Conservation (phyloP, 2,888 invertebrate species). For the Tetrapedia diversipes region DNA sequence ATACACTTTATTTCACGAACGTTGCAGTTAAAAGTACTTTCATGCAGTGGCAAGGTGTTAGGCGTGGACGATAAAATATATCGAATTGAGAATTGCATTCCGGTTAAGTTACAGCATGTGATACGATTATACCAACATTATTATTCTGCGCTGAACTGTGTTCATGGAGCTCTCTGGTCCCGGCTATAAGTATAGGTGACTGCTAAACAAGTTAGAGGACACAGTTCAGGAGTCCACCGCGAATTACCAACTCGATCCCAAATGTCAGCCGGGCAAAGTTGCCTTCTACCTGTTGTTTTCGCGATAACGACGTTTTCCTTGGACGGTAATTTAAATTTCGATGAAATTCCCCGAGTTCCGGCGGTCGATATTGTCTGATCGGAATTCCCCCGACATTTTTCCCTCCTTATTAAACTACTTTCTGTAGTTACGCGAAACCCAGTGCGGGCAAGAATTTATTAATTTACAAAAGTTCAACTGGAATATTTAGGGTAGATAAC, state of each 20-base stretch:
- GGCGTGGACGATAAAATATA: neutral
- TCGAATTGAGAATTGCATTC: conserved; percentile 15
- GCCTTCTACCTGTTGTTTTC: conserved; percentile 52
- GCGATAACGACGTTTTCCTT: conserved; percentile 42
- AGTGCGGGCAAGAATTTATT: conserved; percentile 5
- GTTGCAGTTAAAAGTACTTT: neutral
- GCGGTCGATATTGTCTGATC: conserved; percentile 36
- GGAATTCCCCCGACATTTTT: conserved; percentile 32
- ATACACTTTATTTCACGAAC: too few relatives aligned
- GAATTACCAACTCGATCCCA: conserved; percentile 61
- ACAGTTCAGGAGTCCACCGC: conserved; percentile 55
- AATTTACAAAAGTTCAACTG: neutral
- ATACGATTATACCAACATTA: conserved; percentile 59
- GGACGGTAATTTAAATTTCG: conserved; percentile 49
- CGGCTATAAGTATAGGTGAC: conserved; percentile 53
- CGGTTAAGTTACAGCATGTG: conserved; percentile 46
- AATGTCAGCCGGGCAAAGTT: conserved; percentile 36
- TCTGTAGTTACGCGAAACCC: neutral
- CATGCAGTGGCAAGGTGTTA: neutral
- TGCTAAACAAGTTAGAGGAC: conserved; percentile 60
- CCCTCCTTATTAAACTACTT: conserved; percentile 9
- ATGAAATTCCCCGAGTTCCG: conserved; percentile 41
- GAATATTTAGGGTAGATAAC: too few relatives aligned
- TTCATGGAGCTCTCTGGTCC: conserved; percentile 39
- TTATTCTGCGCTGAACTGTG: conserved; percentile 55